phyloP scores from a whole-genome alignment of 1,140 invertebrate species.

The Helicoverpa armigera region DNA sequence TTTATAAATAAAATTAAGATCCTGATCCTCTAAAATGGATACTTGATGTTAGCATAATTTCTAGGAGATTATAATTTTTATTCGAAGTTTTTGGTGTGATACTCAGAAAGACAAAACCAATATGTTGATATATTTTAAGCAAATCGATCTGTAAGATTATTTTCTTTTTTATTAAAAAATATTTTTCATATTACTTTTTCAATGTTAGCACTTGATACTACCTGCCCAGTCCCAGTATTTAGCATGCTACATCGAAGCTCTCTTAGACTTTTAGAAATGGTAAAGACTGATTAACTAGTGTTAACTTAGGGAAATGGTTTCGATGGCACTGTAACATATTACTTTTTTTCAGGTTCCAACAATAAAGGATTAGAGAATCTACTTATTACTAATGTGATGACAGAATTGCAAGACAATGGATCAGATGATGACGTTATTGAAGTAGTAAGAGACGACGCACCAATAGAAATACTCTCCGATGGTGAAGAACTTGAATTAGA shows the following conservation, averaged over 20 bases:
- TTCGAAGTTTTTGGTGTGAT: background rate
- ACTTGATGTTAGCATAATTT: too few relatives aligned
- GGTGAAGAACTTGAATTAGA: constrained; percentile 75
- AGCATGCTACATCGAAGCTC: background rate
- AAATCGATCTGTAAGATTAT: background rate
- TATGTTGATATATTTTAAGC: background rate
- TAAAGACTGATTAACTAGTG: background rate
- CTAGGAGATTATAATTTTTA: too few relatives aligned
- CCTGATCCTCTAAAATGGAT: background rate
- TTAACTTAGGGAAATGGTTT: background rate
- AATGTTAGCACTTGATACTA: background rate
- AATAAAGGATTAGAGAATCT: constrained; percentile 47
- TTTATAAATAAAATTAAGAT: background rate
- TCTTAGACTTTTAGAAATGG: background rate
- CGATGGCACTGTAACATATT: background rate
- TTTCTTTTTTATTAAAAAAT: constrained; percentile 15
- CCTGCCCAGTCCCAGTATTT: background rate
- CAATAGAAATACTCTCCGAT: constrained; percentile 82
- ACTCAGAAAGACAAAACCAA: constrained; percentile 13
- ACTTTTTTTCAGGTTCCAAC: background rate
- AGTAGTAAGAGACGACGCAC: constrained; percentile 81
- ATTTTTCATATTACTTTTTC: background rate
- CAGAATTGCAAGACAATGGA: constrained; percentile 60
- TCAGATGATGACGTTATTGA: constrained; percentile 84
- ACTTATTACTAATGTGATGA: constrained; percentile 58